A percentile compares a stretch with the other conserved stretches of the same genome.
These are phyloP conservation scores for Siphamia tubifer DNA, from an alignment of 2,113 vertebrate species.

Conservation along the genomic window DNA sequence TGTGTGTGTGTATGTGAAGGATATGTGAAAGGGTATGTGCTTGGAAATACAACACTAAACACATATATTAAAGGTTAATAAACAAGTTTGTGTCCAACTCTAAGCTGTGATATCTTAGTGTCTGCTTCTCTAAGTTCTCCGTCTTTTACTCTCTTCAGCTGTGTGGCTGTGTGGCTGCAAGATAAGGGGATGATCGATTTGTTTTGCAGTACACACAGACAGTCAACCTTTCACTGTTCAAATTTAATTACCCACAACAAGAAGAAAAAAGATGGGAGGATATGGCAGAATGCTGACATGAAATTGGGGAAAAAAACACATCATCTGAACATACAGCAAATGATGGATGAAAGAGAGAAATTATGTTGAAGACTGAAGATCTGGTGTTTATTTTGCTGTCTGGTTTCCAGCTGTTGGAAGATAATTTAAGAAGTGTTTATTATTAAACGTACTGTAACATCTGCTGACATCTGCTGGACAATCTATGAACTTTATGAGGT, in stretches of 20 bases:
- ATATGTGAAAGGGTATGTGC: neutral
- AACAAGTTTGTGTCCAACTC: neutral
- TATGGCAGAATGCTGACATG: neutral
- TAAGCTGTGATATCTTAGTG: neutral
- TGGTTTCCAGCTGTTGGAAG: neutral
- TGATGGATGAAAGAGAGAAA: neutral
- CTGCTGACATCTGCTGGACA: conserved; percentile 69
- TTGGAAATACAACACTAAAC: neutral
- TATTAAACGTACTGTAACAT: neutral
- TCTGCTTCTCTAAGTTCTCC: neutral
- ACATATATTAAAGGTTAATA: neutral
- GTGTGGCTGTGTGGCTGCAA: conserved; percentile 31
- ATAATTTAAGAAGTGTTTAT: neutral
- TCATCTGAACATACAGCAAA: neutral
- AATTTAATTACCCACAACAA: conserved; percentile 57
- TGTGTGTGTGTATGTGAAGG: too few species aligned
- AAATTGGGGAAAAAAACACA: neutral
- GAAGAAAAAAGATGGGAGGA: conserved; percentile 29
- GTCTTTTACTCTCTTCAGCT: neutral
- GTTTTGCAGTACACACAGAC: conserved; percentile 56
- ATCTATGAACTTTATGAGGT: conserved; percentile 2
- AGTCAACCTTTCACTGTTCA: conserved; percentile 56
- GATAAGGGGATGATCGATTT: conserved; percentile 71
- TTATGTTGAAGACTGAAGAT: neutral
- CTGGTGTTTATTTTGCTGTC: neutral